Conservation (phyloP, 2,113 vertebrate species). For the Psammodynastes pulverulentus region DNA sequence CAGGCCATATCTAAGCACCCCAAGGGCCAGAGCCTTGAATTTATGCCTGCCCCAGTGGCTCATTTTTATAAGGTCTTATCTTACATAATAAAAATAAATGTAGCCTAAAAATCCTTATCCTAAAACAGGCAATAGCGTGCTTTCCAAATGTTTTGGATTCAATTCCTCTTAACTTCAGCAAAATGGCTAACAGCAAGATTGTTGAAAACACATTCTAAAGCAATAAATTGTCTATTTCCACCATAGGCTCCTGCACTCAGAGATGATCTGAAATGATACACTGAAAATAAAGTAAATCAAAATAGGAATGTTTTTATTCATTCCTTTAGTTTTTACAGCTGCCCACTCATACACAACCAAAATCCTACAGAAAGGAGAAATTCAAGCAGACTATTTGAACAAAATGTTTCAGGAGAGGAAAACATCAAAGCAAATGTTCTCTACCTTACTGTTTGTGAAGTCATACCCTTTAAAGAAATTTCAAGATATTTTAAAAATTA, state of each 20-base stretch:
- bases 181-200: neutral
- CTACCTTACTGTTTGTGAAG: neutral
- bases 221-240: neutral
- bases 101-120: neutral
- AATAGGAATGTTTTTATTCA: neutral
- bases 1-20: too few species aligned
- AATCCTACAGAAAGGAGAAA: neutral
- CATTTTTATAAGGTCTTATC: neutral
- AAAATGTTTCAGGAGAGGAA: neutral
- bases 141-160: neutral
- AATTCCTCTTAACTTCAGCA: neutral
- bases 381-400: neutral
- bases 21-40: too few species aligned
- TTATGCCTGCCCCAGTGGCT: neutral
- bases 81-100: neutral
- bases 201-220: neutral
- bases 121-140: neutral
- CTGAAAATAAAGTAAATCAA: neutral
- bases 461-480: neutral
- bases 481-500: neutral
- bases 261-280: neutral
- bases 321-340: neutral
- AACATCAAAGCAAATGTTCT: neutral
- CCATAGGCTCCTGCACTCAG: neutral
- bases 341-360: neutral